Percentiles rank a stretch among this genome's conserved stretches.
Conservation (phyloP, 1,140 invertebrate genomes). For the Stegodyphus dumicola region DNA sequence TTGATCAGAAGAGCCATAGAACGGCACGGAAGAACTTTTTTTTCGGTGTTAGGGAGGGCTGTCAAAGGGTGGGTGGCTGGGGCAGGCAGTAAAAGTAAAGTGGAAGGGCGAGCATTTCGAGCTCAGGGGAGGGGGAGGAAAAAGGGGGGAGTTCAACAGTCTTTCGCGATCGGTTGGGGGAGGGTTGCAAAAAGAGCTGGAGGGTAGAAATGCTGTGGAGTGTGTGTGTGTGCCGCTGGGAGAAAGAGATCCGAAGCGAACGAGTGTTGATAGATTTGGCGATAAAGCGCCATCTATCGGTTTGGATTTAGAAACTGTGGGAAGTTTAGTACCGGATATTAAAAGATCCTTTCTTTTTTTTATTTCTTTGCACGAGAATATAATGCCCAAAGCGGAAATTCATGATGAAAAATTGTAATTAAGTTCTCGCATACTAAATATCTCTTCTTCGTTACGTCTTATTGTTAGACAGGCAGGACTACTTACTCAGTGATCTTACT, state of each 20-base stretch:
- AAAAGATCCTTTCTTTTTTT: too few relatives aligned
- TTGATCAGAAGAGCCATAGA: slow-evolving; percentile 24
- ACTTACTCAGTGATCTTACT: too few relatives aligned
- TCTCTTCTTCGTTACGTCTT: too few relatives aligned
- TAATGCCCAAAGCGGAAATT: too few relatives aligned
- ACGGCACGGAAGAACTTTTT: background rate
- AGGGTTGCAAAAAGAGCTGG: slow-evolving; percentile 12
- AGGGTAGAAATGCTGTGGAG: slow-evolving; percentile 6
- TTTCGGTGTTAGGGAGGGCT: background rate
- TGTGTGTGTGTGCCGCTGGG: slow-evolving; percentile 16
- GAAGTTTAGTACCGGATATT: too few relatives aligned
- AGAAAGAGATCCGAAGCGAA: slow-evolving; percentile 15
- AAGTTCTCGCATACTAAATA: too few relatives aligned
- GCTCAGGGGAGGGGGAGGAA: background rate
- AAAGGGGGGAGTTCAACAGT: slow-evolving; percentile 35
- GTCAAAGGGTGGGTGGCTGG: background rate
- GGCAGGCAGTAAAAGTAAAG: slow-evolving; percentile 28
- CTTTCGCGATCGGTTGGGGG: background rate
- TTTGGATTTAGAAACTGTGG: too few relatives aligned
- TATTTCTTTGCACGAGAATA: too few relatives aligned
- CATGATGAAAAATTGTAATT: too few relatives aligned
- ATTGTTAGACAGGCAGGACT: too few relatives aligned
- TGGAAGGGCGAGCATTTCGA: slow-evolving; percentile 20
- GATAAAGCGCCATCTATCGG: background rate
- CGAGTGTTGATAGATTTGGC: slow-evolving; percentile 15